Base-by-base conservation (phyloP, 1,140 invertebrate species). In the Pseudobourletiella spinata region DNA sequence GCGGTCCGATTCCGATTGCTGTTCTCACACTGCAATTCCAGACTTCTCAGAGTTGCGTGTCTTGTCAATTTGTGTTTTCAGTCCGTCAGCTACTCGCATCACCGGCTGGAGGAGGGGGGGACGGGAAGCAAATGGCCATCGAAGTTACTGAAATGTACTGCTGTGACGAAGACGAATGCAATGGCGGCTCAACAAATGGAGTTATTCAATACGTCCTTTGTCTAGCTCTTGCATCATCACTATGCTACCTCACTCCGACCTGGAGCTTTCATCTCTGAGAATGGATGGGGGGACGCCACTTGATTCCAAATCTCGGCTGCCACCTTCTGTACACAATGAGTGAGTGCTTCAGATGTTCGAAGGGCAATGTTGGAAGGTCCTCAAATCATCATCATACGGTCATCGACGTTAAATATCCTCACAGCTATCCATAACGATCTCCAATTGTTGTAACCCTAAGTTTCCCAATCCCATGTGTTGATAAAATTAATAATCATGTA, bases 81-180 rank as follows among this genome's bases (percentile, higher is more conserved):
- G 63, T 65, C 18, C 57, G 63, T n/a, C 63, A 65, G 43, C 22
- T 65, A 6, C 51, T 65, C 0, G 51, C 48, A 15, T 22, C 51
- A 18, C 51, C 61, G 26, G 52, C 46, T 44, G 22, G 1, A 26
- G 57, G 20, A 26, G 57, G 26, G 18, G 57, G 26, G 18, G 58
- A 56, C 20, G 57, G 18, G 20, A 48, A 42, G 26, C 20, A 42
- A 18, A 42, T 22, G n/a, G 20, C 20, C 3, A 20, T 52, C 15
- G 63, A 65, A 30, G 30, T 59, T 3, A 39, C n/a, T 14, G 39
- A 20, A 25, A 42, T 65, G 35, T 35, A 52, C 28, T 65, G 63
- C 30, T 65, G 63, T 51, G 63, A 15, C 6, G 42, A 32, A 14
- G 58, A 60, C 39, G 63, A 55, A 48, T 65, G 63, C 43, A 65